Conservation (phyloP, 2,888 invertebrate species). For the Steromphala cineraria region DNA sequence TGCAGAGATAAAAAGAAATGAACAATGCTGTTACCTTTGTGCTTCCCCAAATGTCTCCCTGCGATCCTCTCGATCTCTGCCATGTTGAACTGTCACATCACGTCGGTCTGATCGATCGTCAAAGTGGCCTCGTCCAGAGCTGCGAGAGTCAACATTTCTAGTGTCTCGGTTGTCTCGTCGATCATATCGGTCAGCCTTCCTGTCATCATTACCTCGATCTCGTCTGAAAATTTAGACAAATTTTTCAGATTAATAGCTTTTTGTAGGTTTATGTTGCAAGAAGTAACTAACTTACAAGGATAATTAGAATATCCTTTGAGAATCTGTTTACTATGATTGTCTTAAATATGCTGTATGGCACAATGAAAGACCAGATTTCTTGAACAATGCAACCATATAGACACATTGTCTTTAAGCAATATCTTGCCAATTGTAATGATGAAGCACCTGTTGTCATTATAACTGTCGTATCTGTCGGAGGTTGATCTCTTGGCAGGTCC, state of each 20-base stretch:
- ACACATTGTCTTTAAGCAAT: too few species aligned
- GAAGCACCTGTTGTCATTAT: neutral
- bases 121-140: neutral
- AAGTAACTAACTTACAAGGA: neutral
- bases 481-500: slow-evolving; percentile 28
- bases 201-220: slow-evolving; percentile 30
- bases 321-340: too few species aligned
- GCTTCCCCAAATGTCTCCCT: neutral
- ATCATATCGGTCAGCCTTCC: slow-evolving; percentile 54
- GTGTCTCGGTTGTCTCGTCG: slow-evolving; percentile 38
- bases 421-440: too few species aligned
- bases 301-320: neutral
- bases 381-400: too few species aligned
- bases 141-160: slow-evolving; percentile 13
- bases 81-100: neutral
- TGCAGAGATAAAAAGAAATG: neutral
- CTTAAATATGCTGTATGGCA: too few species aligned
- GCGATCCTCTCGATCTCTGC: neutral
- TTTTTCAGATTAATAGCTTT: too few species aligned
- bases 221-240: neutral
- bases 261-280: too few species aligned
- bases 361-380: too few species aligned
- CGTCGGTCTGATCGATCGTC: neutral
- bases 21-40: neutral
- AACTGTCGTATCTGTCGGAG: neutral